phyloP scores from a whole-genome alignment of 2,888 invertebrate species.

The Erebia epiphron region DNA sequence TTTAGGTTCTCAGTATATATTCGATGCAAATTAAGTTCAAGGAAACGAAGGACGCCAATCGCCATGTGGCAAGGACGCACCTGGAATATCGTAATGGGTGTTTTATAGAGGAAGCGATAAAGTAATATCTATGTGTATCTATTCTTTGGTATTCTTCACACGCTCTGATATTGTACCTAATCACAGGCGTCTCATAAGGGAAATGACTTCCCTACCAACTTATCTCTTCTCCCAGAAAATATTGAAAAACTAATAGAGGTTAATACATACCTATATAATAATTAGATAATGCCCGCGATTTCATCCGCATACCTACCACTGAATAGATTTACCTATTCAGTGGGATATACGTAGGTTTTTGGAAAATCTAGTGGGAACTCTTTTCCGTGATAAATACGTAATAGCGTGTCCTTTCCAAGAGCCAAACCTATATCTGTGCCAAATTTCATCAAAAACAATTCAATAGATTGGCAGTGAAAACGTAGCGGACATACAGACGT shows the following conservation, averaged over 20 bases:
- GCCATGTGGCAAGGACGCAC: conserved; percentile 32
- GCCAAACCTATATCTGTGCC: no score
- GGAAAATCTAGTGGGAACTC: no score
- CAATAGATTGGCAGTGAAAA: no score
- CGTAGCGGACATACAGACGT: no score
- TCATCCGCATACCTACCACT: no score
- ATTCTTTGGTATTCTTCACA: conserved; percentile 9
- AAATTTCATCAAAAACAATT: no score
- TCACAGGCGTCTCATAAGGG: not conserved
- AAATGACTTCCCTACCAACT: not conserved
- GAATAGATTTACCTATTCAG: no score
- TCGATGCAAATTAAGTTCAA: conserved; percentile 36
- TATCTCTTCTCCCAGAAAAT: not conserved
- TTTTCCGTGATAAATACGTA: no score
- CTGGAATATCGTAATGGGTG: conserved; percentile 30
- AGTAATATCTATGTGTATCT: conserved; percentile 7
- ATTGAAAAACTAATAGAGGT: not conserved
- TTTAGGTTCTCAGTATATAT: conserved; percentile 24
- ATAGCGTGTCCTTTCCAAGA: no score
- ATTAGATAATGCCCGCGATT: no score
- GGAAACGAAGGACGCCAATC: conserved; percentile 30
- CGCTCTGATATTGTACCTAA: not conserved
- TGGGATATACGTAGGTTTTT: no score
- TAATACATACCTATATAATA: not conserved
- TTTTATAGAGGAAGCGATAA: conserved; percentile 22